Conservation (phyloP, 2,113 vertebrate genomes). For the Eidolon helvum region DNA sequence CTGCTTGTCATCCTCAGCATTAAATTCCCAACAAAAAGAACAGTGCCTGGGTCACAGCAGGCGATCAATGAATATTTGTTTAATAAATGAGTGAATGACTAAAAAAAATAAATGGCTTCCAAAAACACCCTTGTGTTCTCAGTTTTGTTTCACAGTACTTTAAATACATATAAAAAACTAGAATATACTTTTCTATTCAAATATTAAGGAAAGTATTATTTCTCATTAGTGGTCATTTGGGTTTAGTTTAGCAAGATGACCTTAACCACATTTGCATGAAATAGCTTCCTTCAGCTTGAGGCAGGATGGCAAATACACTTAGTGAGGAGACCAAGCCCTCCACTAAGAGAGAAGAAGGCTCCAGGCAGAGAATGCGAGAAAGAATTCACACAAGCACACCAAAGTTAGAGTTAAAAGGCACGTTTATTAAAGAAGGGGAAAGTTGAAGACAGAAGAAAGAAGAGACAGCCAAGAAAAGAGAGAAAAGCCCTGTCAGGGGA, state of each 20-base stretch:
- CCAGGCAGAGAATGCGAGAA: too few relatives aligned
- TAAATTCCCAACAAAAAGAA: neutral
- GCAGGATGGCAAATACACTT: too few relatives aligned
- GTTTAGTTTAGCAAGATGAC: neutral
- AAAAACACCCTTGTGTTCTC: neutral
- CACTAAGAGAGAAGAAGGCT: too few relatives aligned
- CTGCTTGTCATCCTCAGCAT: neutral
- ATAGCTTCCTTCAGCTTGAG: neutral
- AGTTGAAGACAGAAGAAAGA: too few relatives aligned
- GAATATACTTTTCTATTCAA: neutral
- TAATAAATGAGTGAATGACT: slow-evolving; percentile 21
- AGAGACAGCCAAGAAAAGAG: too few relatives aligned
- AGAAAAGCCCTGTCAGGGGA: too few relatives aligned
- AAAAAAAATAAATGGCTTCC: neutral
- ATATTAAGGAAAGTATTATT: neutral
- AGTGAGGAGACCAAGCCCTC: too few relatives aligned
- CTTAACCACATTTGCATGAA: neutral
- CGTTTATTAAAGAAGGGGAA: too few relatives aligned
- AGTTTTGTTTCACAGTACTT: neutral
- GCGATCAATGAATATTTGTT: neutral
- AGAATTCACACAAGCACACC: too few relatives aligned
- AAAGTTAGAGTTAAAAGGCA: too few relatives aligned
- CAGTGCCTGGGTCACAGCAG: neutral
- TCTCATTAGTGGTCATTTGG: neutral
- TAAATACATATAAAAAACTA: neutral